These are phyloP conservation scores for Lepilemur ruficaudatus DNA, from an alignment of 2,797 vertebrate genomes.

Conservation along the genomic window DNA sequence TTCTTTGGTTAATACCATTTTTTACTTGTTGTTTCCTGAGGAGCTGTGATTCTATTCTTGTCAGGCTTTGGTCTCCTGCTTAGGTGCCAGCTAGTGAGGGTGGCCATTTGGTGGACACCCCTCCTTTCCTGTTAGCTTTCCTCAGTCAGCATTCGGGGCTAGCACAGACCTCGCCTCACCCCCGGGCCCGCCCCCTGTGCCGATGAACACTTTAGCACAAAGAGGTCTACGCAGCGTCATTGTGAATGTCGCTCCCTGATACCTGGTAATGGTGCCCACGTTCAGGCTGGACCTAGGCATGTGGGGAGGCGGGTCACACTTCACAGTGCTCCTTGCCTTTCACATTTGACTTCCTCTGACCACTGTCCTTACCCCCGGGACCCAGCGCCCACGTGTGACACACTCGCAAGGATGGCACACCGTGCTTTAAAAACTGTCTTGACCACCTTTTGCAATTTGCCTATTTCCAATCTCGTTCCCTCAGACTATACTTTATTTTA, in stretches of 20 bases:
- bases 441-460: neutral
- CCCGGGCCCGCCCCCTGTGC: neutral
- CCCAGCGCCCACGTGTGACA: neutral
- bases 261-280: neutral
- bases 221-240: neutral
- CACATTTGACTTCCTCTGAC: neutral
- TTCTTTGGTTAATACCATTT: neutral
- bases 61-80: neutral
- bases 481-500: neutral
- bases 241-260: neutral
- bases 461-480: neutral
- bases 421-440: neutral
- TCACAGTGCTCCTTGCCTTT: neutral
- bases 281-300: neutral
- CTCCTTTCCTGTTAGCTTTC: neutral
- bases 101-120: neutral
- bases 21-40: conserved; percentile 2
- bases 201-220: neutral
- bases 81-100: neutral
- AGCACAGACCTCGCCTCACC: neutral
- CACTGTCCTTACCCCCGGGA: neutral
- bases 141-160: neutral
- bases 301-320: neutral
- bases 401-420: neutral
- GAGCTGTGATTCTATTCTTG: neutral